Percentiles rank a stretch among this genome's conserved stretches.
These are phyloP conservation scores for Tetramorium bicarinatum DNA, from an alignment of 2,888 invertebrate species.

Conservation along the genomic window DNA sequence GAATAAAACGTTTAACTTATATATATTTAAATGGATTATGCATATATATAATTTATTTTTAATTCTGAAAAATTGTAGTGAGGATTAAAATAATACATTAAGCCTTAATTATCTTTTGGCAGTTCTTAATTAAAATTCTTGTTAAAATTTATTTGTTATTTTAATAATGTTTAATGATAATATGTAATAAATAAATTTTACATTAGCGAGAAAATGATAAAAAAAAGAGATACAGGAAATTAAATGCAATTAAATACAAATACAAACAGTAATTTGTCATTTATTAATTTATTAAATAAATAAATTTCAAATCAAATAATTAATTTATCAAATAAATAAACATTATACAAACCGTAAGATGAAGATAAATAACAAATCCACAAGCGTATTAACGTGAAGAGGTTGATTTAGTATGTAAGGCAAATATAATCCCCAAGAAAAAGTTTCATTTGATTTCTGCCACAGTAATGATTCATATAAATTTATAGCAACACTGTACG, in stretches of 20 bases:
- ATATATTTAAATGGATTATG: too few relatives aligned
- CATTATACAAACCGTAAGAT: constrained; percentile 3
- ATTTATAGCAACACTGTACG: neutral
- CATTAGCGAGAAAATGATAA: neutral
- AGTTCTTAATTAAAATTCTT: too few relatives aligned
- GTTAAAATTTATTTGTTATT: too few relatives aligned
- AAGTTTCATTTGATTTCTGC: neutral
- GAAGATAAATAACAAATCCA: constrained; percentile 4
- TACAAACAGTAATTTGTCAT: neutral
- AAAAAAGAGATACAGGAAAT: neutral
- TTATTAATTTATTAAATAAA: neutral
- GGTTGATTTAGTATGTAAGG: neutral
- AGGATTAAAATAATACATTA: too few relatives aligned
- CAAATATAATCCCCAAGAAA: neutral
- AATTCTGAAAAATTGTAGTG: too few relatives aligned
- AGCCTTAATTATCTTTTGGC: too few relatives aligned
- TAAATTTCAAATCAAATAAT: constrained; percentile 13
- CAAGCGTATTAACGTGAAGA: neutral
- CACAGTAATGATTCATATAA: neutral
- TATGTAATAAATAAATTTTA: neutral
- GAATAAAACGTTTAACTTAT: neutral
- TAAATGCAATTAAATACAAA: neutral
- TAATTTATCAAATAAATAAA: neutral
- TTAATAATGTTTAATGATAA: neutral
- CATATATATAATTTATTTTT: too few relatives aligned